Evolutionary conservation across 2,113 vertebrate species (phyloP), one percentile per base, ranked within the genome.

Genomic region (Diadophis punctatus): DNA sequence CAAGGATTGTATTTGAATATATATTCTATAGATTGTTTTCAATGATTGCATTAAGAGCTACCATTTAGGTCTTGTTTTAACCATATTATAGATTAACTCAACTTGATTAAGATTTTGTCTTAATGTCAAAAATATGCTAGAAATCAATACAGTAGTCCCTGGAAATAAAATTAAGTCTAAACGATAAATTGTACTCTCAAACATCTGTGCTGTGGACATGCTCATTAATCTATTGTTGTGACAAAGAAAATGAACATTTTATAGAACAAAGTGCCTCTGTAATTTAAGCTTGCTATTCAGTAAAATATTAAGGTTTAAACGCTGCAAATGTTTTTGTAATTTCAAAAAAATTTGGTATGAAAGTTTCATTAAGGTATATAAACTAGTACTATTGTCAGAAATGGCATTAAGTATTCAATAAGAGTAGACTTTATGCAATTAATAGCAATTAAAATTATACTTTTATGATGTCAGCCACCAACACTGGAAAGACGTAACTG

Each of bases 401-500:
- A 95, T 97, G 96, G 97, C 97, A 98, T 98, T 98, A 98, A 97
- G 97, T 98, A 98, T 98, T 98, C 98, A 98, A 97, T 98, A 97
- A 98, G 97, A 98, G 95, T 97, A 98, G 97, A 97, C 97, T 97
- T 97, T 97, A 97, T 97, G 97, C 98, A 98, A 98, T 98, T 98
- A 98, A 98, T 98, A 98, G 98, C 98, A 98, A 98, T 98, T 98
- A 98, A 98, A 98, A 98, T 98, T 98, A 98, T 98, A 97, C 96
- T 98, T 98, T 98, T 98, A 98, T 98, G 96, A 97, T 98, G 98
- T 98, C 97, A 98, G 97, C 97, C 97, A 97, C 97, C 96, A 97
- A 97, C 96, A 97, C 97, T 97, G 97, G 98, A 97, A 98, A 97
- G 97, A 97, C 94, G 96, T 98, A 98, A 98, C 98, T 98, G 98